A percentile compares a stretch with the other conserved stretches of the same genome.
These are phyloP conservation scores for Volucella inflata DNA, from an alignment of 2,888 invertebrate species.

Conservation along the genomic window DNA sequence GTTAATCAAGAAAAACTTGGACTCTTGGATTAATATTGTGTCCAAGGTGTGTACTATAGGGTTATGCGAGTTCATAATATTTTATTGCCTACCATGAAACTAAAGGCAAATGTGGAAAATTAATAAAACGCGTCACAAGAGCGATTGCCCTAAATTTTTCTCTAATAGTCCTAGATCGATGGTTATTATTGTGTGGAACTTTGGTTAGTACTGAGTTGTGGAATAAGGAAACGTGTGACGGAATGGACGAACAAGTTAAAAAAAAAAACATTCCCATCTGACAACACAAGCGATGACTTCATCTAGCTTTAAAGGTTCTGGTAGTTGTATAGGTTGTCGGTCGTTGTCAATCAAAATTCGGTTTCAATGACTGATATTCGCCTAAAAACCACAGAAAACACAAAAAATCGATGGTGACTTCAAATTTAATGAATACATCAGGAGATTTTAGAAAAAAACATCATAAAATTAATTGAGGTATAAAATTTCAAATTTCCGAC, in stretches of 20 bases:
- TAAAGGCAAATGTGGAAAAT: conserved; percentile 5
- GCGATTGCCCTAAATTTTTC: conserved; percentile 19
- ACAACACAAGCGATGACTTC: not conserved
- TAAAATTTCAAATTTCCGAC: no score
- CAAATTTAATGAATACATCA: no score
- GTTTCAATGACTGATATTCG: not conserved
- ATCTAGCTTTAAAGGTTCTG: not conserved
- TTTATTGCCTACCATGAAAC: not conserved
- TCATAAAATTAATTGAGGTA: no score
- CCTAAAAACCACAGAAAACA: not conserved
- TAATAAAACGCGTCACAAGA: not conserved
- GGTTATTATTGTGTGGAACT: not conserved
- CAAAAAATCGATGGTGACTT: no score
- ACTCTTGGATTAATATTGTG: conserved; percentile 8
- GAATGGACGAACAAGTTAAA: no score
- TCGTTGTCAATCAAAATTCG: conserved; percentile 5
- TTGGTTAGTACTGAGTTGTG: not conserved
- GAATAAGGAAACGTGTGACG: not conserved
- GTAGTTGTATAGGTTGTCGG: not conserved
- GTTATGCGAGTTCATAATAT: conserved; percentile 42
- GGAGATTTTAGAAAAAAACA: no score
- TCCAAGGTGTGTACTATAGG: conserved; percentile 40
- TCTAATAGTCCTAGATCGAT: not conserved
- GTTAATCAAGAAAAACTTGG: not conserved
- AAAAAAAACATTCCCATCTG: no score